A percentile compares a stretch with the other conserved stretches of the same genome.
phyloP scores from a whole-genome alignment of 2,888 invertebrate genomes.

The Drosophila anomelani region DNA sequence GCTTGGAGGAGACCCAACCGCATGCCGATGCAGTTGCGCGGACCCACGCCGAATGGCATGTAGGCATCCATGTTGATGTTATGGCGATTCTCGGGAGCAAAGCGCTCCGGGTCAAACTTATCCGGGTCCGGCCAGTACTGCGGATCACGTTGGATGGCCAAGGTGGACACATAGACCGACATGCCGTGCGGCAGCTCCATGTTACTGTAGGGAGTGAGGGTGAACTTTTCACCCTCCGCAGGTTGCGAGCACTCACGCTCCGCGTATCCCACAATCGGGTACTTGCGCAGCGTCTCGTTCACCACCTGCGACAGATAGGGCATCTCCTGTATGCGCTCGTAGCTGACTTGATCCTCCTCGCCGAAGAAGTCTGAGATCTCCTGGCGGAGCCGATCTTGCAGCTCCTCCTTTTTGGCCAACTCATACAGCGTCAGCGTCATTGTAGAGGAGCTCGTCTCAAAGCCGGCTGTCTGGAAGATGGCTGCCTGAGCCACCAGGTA shows the following conservation, averaged over 20 bases:
- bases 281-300: conserved; percentile 77
- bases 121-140: conserved; percentile 76
- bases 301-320: conserved; percentile 83
- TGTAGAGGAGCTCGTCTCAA: conserved; percentile 82
- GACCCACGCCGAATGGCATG: conserved; percentile 78
- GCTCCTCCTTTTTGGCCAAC: conserved; percentile 79
- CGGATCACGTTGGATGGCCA: conserved; percentile 74
- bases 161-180: conserved; percentile 71
- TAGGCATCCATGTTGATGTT: conserved; percentile 68
- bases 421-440: conserved; percentile 84
- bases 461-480: conserved; percentile 82
- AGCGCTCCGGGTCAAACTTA: conserved; percentile 75
- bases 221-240: conserved; percentile 58
- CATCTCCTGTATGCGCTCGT: conserved; percentile 84
- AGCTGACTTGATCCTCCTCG: conserved; percentile 74
- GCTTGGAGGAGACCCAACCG: conserved; percentile 74
- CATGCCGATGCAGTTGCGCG: conserved; percentile 79
- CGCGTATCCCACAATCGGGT: conserved; percentile 68
- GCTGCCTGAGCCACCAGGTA: conserved; percentile 81
- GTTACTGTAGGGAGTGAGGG: conserved; percentile 68
- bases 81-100: conserved; percentile 64
- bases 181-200: conserved; percentile 65
- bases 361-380: conserved; percentile 82
- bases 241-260: conserved; percentile 72
- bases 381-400: conserved; percentile 82